phyloP scores from a whole-genome alignment of 2,888 invertebrate genomes.

The Pharmacophagus antenor region DNA sequence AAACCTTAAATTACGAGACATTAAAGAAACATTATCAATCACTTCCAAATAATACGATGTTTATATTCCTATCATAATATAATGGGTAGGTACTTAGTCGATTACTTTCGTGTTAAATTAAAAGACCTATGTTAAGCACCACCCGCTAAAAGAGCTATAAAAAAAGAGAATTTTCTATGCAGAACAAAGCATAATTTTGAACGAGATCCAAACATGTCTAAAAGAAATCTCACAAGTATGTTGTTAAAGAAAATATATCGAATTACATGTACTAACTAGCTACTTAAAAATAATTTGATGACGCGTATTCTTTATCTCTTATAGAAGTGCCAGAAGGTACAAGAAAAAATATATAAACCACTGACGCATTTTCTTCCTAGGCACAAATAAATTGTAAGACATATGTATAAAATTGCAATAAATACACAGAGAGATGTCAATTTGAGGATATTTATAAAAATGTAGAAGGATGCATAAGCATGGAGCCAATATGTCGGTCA shows the following conservation, averaged over 20 bases:
- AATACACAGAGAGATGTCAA: no score
- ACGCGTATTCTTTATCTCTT: slow-evolving; percentile 20
- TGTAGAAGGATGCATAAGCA: not conserved
- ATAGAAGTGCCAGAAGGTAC: slow-evolving; percentile 18
- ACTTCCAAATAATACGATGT: slow-evolving; percentile 70
- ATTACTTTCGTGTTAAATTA: slow-evolving; percentile 44
- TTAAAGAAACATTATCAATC: slow-evolving; percentile 49
- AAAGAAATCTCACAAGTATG: slow-evolving; percentile 51
- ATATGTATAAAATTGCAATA: no score
- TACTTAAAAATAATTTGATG: slow-evolving; percentile 61
- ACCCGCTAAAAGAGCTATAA: slow-evolving; percentile 61
- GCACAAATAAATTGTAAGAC: slow-evolving; percentile 25
- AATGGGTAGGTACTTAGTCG: slow-evolving; percentile 58
- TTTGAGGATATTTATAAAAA: no score
- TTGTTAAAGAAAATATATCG: slow-evolving; percentile 47
- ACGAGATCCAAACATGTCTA: slow-evolving; percentile 63
- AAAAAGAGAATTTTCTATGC: slow-evolving; percentile 36
- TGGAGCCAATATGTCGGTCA: not conserved
- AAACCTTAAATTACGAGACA: slow-evolving; percentile 54
- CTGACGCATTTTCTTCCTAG: slow-evolving; percentile 17
- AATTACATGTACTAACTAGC: slow-evolving; percentile 56
- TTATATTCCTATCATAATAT: slow-evolving; percentile 44
- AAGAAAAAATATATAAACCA: slow-evolving; percentile 12
- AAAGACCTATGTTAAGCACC: slow-evolving; percentile 66
- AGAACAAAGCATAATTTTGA: slow-evolving; percentile 60